Evolutionary conservation across 2,888 invertebrate genomes (phyloP).

Genomic region (Pammene aurita): DNA sequence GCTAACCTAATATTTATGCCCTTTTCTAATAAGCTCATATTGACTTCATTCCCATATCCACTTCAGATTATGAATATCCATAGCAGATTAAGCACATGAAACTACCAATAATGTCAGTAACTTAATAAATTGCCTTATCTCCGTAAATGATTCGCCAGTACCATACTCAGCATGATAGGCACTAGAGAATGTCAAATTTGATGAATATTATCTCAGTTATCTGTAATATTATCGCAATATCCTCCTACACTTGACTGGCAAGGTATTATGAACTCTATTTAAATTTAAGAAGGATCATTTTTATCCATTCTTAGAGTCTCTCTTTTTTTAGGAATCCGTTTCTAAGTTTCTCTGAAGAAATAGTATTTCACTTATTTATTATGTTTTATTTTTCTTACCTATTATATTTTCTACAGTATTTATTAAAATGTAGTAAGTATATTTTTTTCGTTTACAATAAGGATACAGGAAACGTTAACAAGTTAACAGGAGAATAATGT

Average conservation of each 20-base stretch:
- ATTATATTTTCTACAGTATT: background rate
- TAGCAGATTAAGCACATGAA: constrained; percentile 3
- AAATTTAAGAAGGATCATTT: background rate
- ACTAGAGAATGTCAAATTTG: constrained; percentile 24
- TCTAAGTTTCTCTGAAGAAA: background rate
- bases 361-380: too few species aligned
- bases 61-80: background rate
- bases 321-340: background rate
- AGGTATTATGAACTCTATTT: background rate
- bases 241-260: background rate
- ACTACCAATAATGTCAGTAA: background rate
- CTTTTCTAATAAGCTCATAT: too few species aligned
- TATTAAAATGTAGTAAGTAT: background rate
- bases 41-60: background rate
- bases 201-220: constrained; percentile 29
- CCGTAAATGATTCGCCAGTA: constrained; percentile 8
- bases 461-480: background rate
- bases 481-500: background rate
- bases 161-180: constrained; percentile 1
- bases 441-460: background rate
- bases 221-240: constrained; percentile 24
- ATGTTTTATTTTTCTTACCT: too few species aligned
- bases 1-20: too few species aligned
- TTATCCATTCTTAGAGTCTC: background rate
- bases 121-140: constrained; percentile 26